Conservation (phyloP, 2,113 vertebrate species). For the Dicerorhinus sumatrensis region DNA sequence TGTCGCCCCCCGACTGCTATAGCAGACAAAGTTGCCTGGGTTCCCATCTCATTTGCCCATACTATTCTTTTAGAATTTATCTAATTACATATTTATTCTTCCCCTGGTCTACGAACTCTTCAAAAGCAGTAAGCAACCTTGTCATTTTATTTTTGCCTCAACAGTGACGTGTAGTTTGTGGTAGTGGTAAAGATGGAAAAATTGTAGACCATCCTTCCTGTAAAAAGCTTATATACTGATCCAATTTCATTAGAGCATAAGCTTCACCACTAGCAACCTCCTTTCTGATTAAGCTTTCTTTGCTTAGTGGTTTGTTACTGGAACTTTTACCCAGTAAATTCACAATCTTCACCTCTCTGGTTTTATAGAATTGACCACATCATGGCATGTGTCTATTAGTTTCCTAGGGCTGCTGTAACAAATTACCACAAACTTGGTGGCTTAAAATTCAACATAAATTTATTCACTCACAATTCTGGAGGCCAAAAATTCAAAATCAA, state of each 20-base stretch:
- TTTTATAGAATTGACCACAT: not conserved
- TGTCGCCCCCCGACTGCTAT: no score
- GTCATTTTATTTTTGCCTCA: not conserved
- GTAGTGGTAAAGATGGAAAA: not conserved
- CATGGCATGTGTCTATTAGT: not conserved
- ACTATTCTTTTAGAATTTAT: not conserved
- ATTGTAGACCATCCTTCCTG: not conserved
- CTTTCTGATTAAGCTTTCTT: not conserved
- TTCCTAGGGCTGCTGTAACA: not conserved
- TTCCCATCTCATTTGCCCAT: not conserved
- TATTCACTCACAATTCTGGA: not conserved
- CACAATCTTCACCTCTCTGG: not conserved
- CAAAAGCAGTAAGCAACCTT: not conserved
- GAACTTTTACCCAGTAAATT: not conserved
- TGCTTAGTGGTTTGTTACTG: not conserved
- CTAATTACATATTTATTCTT: not conserved
- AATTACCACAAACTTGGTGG: not conserved
- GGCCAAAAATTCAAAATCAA: not conserved
- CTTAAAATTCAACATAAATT: not conserved
- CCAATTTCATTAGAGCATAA: not conserved
- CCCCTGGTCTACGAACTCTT: not conserved
- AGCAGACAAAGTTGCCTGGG: not conserved
- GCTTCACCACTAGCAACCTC: not conserved
- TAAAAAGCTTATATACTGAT: not conserved
- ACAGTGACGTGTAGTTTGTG: not conserved